Percentiles rank a stretch among this genome's conserved stretches.
These are phyloP conservation scores for Brachirus orientalis DNA, from an alignment of 2,113 vertebrate genomes.

Conservation along the genomic window DNA sequence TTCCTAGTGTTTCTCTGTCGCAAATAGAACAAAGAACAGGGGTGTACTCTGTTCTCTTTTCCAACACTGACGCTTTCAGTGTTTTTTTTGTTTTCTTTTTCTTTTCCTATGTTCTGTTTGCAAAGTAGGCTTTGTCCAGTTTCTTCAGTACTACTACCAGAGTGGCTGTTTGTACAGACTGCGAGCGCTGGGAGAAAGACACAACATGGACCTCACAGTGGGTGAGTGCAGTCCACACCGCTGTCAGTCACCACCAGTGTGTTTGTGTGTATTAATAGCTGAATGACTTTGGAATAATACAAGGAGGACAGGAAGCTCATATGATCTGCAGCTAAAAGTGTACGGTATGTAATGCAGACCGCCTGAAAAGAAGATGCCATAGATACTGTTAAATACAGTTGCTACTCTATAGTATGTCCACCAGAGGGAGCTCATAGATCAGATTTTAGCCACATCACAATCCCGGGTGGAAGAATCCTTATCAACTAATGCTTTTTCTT, in stretches of 20 bases:
- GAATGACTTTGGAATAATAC: background rate
- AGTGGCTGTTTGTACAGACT: constrained; percentile 95
- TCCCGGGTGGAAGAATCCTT: too few relatives aligned
- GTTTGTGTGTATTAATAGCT: background rate
- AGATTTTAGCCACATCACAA: background rate
- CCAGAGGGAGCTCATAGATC: background rate
- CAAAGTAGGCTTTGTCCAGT: constrained; percentile 92
- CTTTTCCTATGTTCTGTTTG: constrained; percentile 15
- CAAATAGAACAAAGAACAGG: too few relatives aligned
- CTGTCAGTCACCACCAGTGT: background rate
- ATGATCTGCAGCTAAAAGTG: background rate
- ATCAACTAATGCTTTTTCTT: too few relatives aligned
- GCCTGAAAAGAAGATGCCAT: background rate
- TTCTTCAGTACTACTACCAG: constrained; percentile 98
- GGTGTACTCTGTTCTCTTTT: too few relatives aligned
- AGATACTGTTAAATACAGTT: background rate
- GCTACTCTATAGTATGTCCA: background rate
- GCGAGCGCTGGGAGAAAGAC: constrained; percentile 91
- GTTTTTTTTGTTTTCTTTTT: too few relatives aligned
- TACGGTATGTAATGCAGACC: too few relatives aligned
- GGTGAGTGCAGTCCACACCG: constrained; percentile 75
- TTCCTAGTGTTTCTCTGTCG: too few relatives aligned
- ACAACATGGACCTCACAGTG: constrained; percentile 96
- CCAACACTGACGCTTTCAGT: too few relatives aligned
- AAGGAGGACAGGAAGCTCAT: background rate